phyloP scores from a whole-genome alignment of 2,113 vertebrate species.

The Ramphastos sulfuratus region DNA sequence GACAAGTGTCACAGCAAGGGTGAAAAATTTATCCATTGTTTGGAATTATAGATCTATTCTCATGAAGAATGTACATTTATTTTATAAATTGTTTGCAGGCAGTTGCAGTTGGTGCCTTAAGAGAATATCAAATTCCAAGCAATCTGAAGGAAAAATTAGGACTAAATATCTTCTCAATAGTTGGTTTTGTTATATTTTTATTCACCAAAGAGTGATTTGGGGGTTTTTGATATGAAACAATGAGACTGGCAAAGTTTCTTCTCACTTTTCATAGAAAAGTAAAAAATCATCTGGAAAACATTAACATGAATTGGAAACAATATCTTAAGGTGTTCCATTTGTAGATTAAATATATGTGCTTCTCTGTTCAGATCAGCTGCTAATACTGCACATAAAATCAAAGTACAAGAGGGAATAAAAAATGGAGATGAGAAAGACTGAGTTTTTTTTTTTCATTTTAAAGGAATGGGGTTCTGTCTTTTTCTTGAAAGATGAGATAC shows the following conservation, averaged over 20 bases:
- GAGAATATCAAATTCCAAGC: constrained; percentile 26
- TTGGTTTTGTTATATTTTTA: constrained; percentile 1
- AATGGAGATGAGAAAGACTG: neutral
- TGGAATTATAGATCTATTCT: neutral
- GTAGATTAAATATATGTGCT: neutral
- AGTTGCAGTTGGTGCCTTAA: neutral
- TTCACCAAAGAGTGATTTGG: neutral
- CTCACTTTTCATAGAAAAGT: neutral
- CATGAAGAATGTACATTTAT: neutral
- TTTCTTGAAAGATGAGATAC: neutral
- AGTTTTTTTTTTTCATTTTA: neutral
- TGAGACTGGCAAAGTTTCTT: neutral
- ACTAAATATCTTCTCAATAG: neutral
- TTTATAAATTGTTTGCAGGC: neutral
- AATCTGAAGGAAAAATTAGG: neutral
- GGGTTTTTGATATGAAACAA: neutral
- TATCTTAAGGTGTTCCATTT: constrained; percentile 4
- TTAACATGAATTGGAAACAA: constrained; percentile 19
- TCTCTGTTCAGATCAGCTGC: neutral
- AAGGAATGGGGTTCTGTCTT: neutral
- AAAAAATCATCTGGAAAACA: neutral
- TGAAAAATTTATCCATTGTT: neutral
- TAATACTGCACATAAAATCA: neutral
- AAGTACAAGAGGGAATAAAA: neutral
- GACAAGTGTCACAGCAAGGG: neutral